Evolutionary conservation across 2,797 vertebrate genomes (phyloP), one percentile per base, ranked within the genome.

Genomic region (Decapterus maruadsi): DNA sequence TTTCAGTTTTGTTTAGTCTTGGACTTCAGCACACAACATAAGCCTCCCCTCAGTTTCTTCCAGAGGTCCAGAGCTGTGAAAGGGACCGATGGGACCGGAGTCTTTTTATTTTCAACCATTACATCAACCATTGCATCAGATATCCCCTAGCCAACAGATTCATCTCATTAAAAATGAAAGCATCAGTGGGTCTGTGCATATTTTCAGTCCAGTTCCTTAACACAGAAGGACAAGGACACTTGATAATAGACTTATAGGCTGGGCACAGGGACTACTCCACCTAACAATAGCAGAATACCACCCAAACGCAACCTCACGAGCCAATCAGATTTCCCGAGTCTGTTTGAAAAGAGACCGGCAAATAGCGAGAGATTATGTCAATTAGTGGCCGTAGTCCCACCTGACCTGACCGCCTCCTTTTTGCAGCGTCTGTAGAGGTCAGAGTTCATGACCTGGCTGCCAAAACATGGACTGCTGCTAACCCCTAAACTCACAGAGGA

Each of bases 301-400:
- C 77, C 66, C 75, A 90, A 66, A 72, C 57, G 68, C 68, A 82
- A 36, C 56, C 62, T 74, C 78, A 69, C n/a, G 65, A 84, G 74
- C 72, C 81, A 46, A 67, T 78, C 82, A 86, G 87, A 92, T 91
- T 88, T 86, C 76, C 77, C 82, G 65, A 77, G 26, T 74, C 72
- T 54, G 51, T 82, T 76, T 83, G 65, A 88, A 93, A 92, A 61
- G 73, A 86, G 69, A 72, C 81, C 81, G 91, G 90, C 80, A 88
- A 92, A 86, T 68, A 80, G 80, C 81, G 78, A 78, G 80, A 89
- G 88, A 94, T 93, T 91, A 93, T 89, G 86, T 93, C 87, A 94
- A 91, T 95, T 93, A 93, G 90, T 68, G 77, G 67, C 72, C 74
- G 66, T 70, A 61, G 70, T 73, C 85, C 90, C 90, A 87, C 72